Evolutionary conservation across 2,113 vertebrate species (phyloP).

Genomic region (Vidua chalybeata): DNA sequence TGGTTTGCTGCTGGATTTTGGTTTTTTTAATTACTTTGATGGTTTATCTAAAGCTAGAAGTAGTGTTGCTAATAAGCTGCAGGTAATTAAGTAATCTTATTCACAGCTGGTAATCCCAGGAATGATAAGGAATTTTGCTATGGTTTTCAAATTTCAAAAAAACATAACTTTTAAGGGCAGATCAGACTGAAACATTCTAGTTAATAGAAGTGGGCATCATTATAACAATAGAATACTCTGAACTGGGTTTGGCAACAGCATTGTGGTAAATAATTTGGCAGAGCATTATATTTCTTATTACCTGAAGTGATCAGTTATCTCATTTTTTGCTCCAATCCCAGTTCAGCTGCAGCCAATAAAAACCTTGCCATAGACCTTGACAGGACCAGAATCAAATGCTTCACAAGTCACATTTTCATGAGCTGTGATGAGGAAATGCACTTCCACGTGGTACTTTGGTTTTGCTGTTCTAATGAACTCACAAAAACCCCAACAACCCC

Average conservation of each 20-base stretch:
- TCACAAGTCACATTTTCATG: background rate
- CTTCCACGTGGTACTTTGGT: background rate
- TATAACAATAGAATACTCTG: background rate
- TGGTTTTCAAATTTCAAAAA: background rate
- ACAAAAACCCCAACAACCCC: background rate
- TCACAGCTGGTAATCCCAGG: background rate
- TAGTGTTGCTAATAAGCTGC: background rate
- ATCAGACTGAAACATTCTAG: background rate
- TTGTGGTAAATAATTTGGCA: background rate
- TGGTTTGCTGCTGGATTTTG: background rate
- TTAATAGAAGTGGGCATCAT: background rate
- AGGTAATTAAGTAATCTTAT: background rate
- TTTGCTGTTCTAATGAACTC: background rate
- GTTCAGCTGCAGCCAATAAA: background rate
- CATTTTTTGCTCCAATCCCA: background rate
- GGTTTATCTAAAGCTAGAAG: background rate
- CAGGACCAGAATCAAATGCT: background rate
- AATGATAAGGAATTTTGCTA: background rate
- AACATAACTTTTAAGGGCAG: background rate
- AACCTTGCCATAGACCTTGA: background rate
- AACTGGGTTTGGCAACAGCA: background rate
- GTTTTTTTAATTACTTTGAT: background rate
- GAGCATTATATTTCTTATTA: background rate
- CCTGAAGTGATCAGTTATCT: background rate
- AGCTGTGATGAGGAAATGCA: background rate